Percentiles rank a stretch among this genome's conserved stretches.
Evolutionary conservation across 2,888 invertebrate species (phyloP).

Genomic region (Nebria salina): DNA sequence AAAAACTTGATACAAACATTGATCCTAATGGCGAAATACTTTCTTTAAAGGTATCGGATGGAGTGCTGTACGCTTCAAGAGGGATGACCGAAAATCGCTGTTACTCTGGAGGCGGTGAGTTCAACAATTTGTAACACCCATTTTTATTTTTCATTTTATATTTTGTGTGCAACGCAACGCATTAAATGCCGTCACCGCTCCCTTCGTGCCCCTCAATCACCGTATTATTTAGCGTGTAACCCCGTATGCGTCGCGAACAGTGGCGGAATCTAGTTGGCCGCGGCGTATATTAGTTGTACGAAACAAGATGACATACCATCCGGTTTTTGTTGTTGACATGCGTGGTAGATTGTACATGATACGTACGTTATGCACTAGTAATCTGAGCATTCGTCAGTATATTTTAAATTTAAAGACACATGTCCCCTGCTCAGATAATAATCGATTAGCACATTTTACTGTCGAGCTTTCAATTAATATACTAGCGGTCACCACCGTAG

Average conservation of each 20-base stretch:
- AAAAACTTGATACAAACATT: background rate
- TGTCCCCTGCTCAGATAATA: too few species aligned
- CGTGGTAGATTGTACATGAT: background rate
- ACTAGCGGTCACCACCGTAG: too few species aligned
- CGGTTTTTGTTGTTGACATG: constrained; percentile 9
- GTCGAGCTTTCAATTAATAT: too few species aligned
- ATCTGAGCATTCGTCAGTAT: too few species aligned
- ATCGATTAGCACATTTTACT: too few species aligned
- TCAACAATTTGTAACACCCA: background rate
- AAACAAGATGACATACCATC: constrained; percentile 4
- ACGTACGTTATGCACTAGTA: background rate
- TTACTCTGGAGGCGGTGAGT: constrained; percentile 80
- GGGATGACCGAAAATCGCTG: constrained; percentile 86
- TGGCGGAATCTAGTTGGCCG: constrained; percentile 27
- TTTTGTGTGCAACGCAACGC: background rate
- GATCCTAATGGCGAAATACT: constrained; percentile 41
- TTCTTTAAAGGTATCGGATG: constrained; percentile 67
- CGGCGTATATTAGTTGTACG: background rate
- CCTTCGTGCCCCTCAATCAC: background rate
- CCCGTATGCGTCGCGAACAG: constrained; percentile 19
- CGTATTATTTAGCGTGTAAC: background rate
- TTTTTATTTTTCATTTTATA: constrained; percentile 5
- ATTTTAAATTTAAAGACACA: too few species aligned
- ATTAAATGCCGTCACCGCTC: constrained; percentile 14
- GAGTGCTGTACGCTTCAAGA: constrained; percentile 68